These are phyloP conservation scores for Xanthia icteritia DNA, from an alignment of 2,888 invertebrate species.

Conservation along the genomic window DNA sequence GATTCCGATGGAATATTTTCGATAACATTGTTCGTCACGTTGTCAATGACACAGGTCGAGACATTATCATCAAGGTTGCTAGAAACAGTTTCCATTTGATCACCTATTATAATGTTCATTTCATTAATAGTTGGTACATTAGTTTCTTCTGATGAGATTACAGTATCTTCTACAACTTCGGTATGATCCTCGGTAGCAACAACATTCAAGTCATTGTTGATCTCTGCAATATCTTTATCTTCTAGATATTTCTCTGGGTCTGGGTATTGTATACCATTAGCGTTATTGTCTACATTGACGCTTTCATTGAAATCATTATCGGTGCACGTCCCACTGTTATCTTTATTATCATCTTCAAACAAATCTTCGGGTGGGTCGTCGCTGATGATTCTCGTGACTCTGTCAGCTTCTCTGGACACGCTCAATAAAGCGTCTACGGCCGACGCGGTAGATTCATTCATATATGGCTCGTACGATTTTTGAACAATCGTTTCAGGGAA, in stretches of 20 bases:
- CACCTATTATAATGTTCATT: constrained; percentile 34
- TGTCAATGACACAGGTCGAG: constrained; percentile 37
- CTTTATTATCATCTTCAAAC: constrained; percentile 87
- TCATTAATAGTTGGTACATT: constrained; percentile 24
- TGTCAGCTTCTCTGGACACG: constrained; percentile 85
- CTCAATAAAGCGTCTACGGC: constrained; percentile 87
- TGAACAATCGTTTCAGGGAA: constrained; percentile 59
- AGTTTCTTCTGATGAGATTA: constrained; percentile 29
- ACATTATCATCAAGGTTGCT: constrained; percentile 33
- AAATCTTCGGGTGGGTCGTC: constrained; percentile 87
- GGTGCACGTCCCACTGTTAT: constrained; percentile 64
- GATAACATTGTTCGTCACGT: constrained; percentile 40
- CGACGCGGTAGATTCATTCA: constrained; percentile 86
- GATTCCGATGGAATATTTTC: constrained; percentile 85
- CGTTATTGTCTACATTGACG: constrained; percentile 53
- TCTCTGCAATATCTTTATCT: constrained; percentile 41
- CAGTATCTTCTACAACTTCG: constrained; percentile 49
- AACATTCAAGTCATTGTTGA: constrained; percentile 51
- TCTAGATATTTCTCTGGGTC: constrained; percentile 53
- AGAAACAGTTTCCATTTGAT: constrained; percentile 33
- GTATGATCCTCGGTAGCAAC: constrained; percentile 35
- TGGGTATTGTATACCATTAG: constrained; percentile 49
- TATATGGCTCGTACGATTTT: constrained; percentile 72
- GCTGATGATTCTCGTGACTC: constrained; percentile 84
- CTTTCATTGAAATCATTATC: constrained; percentile 73